These are phyloP conservation scores for Rhagoletis zephyria DNA, from an alignment of 1,140 invertebrate species.

Conservation along the genomic window DNA sequence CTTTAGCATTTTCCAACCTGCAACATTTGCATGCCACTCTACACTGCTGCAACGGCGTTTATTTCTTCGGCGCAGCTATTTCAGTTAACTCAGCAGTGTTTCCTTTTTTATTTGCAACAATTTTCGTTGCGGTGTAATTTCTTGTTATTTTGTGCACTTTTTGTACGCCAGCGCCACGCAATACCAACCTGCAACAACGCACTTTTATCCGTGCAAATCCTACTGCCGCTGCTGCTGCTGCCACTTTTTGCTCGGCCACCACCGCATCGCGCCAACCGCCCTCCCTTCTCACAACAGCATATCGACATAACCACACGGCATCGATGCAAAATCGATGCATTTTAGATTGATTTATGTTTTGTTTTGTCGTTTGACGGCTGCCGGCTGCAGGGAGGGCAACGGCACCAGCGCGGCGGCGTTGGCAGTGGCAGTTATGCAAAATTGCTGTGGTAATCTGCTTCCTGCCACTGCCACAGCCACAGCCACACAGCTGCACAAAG, in stretches of 20 bases:
- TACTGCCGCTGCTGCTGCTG: background rate
- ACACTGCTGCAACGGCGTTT: background rate
- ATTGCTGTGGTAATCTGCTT: slow-evolving; percentile 52
- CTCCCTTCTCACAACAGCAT: background rate
- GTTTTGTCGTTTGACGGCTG: slow-evolving; percentile 50
- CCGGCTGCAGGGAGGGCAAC: slow-evolving; percentile 1
- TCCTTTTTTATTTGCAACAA: background rate
- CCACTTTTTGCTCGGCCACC: background rate
- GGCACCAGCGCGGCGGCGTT: background rate
- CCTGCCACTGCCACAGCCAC: slow-evolving; percentile 50
- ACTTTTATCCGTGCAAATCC: background rate
- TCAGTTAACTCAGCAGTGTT: background rate
- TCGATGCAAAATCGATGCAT: slow-evolving; percentile 47
- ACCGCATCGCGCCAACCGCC: background rate
- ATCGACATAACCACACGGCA: slow-evolving; percentile 21
- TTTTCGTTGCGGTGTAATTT: background rate
- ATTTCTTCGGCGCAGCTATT: background rate
- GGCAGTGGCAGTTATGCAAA: slow-evolving; percentile 46
- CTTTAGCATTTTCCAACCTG: background rate
- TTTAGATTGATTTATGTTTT: slow-evolving; percentile 53
- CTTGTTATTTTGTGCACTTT: background rate
- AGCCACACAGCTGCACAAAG: slow-evolving; percentile 46
- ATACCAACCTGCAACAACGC: background rate
- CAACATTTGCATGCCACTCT: slow-evolving; percentile 29
- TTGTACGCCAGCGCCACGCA: background rate